Evolutionary conservation across 2,113 vertebrate genomes (phyloP).

Genomic region (Megaptera novaeangliae): DNA sequence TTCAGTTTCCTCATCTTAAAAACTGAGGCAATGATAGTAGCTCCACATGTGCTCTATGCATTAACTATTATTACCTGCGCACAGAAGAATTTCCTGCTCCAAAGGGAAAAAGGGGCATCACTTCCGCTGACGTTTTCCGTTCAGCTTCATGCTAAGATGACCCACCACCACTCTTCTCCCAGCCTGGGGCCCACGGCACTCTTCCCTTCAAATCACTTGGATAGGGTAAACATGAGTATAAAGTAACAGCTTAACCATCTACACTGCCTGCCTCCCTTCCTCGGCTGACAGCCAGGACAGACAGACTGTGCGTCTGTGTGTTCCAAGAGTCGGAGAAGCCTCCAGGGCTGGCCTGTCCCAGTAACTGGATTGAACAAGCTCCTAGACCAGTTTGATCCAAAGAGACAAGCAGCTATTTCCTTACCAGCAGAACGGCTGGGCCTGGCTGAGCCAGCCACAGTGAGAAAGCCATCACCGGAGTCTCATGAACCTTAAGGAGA

Average conservation of each 20-base stretch:
- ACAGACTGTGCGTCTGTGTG: not conserved
- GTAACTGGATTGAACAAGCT: not conserved
- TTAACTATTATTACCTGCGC: not conserved
- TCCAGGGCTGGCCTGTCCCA: not conserved
- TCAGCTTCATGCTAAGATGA: not conserved
- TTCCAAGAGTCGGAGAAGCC: not conserved
- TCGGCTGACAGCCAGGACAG: not conserved
- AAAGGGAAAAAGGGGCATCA: not conserved
- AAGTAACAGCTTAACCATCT: not conserved
- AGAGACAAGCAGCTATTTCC: constrained; percentile 25
- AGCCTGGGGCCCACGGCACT: no score
- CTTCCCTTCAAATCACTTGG: not conserved
- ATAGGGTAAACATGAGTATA: not conserved
- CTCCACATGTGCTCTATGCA: accelerated
- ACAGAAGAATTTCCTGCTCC: not conserved
- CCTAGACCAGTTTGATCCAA: not conserved
- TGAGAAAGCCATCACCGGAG: not conserved
- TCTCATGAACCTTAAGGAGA: not conserved
- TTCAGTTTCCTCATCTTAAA: not conserved
- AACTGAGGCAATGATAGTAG: not conserved
- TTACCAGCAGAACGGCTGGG: not conserved
- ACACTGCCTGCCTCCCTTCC: not conserved
- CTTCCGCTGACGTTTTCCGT: not conserved
- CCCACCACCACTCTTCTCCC: not conserved
- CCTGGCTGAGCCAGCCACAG: not conserved